Conservation (phyloP, 2,888 invertebrate genomes). For the Drepanosiphum platanoidis region DNA sequence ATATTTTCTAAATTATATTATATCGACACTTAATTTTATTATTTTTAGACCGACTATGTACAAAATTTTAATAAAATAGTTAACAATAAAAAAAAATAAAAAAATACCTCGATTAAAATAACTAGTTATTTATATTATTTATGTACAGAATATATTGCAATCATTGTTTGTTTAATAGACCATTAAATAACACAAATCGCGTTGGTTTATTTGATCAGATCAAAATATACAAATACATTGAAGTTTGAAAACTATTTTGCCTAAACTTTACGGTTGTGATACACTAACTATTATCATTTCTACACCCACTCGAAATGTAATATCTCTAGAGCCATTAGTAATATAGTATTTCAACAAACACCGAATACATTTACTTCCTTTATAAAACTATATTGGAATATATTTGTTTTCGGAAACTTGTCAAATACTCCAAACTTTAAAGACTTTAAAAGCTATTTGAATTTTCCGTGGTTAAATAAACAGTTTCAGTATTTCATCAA, state of each 20-base stretch:
- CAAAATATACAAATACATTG: conserved; percentile 11
- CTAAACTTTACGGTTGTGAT: conserved; percentile 14
- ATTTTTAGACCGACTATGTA: too few species aligned
- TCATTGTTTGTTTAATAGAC: background rate
- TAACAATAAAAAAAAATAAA: background rate
- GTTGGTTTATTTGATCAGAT: conserved; percentile 19
- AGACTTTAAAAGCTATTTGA: background rate
- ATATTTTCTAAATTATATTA: too few species aligned
- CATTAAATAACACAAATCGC: background rate
- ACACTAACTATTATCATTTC: conserved; percentile 15
- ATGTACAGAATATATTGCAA: background rate
- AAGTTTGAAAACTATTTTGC: conserved; percentile 42
- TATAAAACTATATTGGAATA: conserved; percentile 6
- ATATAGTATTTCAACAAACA: background rate
- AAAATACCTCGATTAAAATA: background rate
- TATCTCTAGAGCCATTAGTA: background rate
- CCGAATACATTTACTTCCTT: background rate
- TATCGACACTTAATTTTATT: too few species aligned
- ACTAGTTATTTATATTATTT: background rate
- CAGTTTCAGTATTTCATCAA: background rate
- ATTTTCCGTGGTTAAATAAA: background rate
- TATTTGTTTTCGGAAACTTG: conserved; percentile 4
- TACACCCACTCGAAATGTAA: background rate
- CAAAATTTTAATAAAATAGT: too few species aligned
- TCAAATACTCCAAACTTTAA: background rate